phyloP scores from a whole-genome alignment of 2,113 vertebrate genomes.

The Struthidea cinerea region DNA sequence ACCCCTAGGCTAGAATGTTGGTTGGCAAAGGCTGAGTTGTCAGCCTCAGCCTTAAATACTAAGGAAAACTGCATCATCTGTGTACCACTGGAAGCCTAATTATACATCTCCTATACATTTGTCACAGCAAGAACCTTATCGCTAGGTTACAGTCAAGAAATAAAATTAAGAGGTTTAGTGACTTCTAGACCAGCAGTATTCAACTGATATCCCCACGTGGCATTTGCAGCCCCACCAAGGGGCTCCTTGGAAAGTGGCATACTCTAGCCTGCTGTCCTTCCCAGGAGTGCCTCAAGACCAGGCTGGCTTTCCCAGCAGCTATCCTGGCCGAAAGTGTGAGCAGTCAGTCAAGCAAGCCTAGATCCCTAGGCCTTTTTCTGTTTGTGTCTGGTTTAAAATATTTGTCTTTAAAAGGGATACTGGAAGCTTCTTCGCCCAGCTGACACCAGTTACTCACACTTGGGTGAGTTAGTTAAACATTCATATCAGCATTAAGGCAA shows the following conservation, averaged over 20 bases:
- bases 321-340: neutral
- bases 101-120: neutral
- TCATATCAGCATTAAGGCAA: neutral
- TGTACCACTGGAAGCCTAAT: neutral
- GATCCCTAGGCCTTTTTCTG: neutral
- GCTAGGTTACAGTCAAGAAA: neutral
- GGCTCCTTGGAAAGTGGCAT: neutral
- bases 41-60: neutral
- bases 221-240: rapidly evolving
- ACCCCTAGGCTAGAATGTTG: neutral
- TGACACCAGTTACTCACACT: neutral
- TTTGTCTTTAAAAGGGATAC: neutral
- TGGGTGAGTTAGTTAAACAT: neutral
- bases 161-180: neutral
- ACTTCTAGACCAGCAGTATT: neutral
- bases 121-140: neutral
- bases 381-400: neutral
- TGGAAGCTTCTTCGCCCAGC: neutral
- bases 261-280: neutral
- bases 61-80: neutral
- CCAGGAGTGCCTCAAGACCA: rapidly evolving
- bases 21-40: neutral
- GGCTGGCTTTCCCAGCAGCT: neutral
- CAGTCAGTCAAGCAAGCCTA: neutral
- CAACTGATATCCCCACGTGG: rapidly evolving